Evolutionary conservation across 2,797 vertebrate genomes (phyloP), one percentile per base, ranked within the genome.

Genomic region (Tapirus indicus): DNA sequence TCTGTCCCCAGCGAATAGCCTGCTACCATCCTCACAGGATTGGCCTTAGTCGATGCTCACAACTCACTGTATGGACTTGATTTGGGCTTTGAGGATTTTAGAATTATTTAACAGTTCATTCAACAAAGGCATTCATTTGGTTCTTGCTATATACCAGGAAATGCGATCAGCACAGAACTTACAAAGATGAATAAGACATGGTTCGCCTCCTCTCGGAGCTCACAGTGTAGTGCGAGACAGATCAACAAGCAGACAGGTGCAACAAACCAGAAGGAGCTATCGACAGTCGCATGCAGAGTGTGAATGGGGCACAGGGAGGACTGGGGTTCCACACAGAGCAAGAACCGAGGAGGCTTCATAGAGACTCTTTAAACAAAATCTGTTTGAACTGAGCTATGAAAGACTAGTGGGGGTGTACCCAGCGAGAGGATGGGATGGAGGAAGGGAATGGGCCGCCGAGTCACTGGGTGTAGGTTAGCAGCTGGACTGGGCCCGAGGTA

Each of bases 21-120:
- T 29, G 17, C 79, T 54, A 7, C 60, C 23, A 17, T 85, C 10
- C 29, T 71, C 29, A 52, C 0, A 32, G 47, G n/a, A 47, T 35
- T 92, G 52, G 41, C 29, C 52, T 90, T 68, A 58, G n/a, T 25
- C 5, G 23, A 47, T 11, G 35, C 32, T 68, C 49, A 6, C 18
- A 64, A 41, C 44, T 92, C 35, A 17, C 82, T 93, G 25, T 60
- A 87, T 58, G 23, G 23, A 77, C 47, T 93, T 85, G 58, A 58
- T 58, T 80, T 82, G 29, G 54, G 12, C 41, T 82, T 60, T 21
- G 4, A 47, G 21, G 35, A 72, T 80, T 90, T 82, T 72, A 6
- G 47, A 77, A 41, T 86, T 54, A 68, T 69, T 94, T 83, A 68
- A 82, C 32, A 29, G 77, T 79, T 80, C 80, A 88, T 72, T 92